Conservation (phyloP, 2,888 invertebrate genomes). For the Stenichneumon culpator region DNA sequence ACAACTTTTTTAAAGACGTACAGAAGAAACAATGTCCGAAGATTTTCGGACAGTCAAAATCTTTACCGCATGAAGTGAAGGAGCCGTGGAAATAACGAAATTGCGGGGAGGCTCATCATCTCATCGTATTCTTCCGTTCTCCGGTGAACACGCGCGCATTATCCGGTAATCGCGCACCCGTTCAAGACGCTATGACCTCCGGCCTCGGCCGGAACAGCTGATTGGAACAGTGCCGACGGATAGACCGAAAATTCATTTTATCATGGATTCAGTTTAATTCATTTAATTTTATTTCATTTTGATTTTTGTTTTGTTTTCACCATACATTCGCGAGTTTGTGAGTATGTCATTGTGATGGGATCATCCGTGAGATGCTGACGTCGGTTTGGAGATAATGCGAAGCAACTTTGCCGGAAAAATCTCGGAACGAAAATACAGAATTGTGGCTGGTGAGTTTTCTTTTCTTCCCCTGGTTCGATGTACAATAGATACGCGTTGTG, state of each 20-base stretch:
- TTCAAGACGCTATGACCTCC: constrained; percentile 54
- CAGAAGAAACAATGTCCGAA: neutral
- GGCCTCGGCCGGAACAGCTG: constrained; percentile 51
- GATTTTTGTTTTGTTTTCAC: neutral
- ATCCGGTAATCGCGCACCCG: constrained; percentile 43
- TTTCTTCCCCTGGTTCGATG: neutral
- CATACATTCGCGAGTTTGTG: neutral
- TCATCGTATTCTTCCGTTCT: constrained; percentile 33
- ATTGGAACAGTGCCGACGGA: constrained; percentile 13
- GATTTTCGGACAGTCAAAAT: neutral
- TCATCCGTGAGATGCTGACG: constrained; percentile 6
- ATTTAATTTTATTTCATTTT: neutral
- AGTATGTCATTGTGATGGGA: neutral
- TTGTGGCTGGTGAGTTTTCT: neutral
- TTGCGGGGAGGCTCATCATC: constrained; percentile 18
- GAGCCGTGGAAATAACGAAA: neutral
- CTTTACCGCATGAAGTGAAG: neutral
- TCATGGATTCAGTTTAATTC: neutral
- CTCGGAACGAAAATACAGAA: neutral
- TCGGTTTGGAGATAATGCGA: neutral
- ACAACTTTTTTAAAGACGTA: neutral
- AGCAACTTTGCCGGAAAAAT: neutral
- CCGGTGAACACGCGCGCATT: constrained; percentile 47
- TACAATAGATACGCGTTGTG: neutral
- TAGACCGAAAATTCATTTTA: neutral